These are phyloP conservation scores for Formica aserva DNA, from an alignment of 2,888 invertebrate genomes.

Conservation along the genomic window DNA sequence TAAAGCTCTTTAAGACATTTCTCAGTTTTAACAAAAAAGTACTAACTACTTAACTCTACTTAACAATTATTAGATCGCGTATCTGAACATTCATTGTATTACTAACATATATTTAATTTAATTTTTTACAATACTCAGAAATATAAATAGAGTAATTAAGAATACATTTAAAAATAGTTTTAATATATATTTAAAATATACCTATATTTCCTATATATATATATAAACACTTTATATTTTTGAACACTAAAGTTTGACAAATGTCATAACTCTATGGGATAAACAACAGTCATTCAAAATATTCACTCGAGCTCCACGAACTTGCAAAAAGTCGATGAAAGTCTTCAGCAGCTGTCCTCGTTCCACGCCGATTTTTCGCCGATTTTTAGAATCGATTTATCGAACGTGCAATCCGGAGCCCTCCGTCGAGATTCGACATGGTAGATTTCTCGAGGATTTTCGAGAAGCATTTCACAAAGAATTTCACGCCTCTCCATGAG, in stretches of 20 bases:
- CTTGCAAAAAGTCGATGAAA: conserved; percentile 21
- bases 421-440: conserved; percentile 67
- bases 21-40: neutral
- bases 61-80: neutral
- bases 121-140: neutral
- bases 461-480: conserved; percentile 36
- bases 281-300: conserved; percentile 55
- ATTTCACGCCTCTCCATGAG: conserved; percentile 73
- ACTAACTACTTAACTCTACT: neutral
- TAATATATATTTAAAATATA: neutral
- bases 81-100: neutral
- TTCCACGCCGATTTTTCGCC: conserved; percentile 67
- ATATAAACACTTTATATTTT: neutral
- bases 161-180: neutral
- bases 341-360: conserved; percentile 68
- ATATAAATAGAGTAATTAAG: neutral
- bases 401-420: conserved; percentile 47
- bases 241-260: neutral
- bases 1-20: neutral
- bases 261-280: neutral
- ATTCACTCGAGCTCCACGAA: conserved; percentile 19
- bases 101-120: neutral
- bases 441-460: conserved; percentile 59
- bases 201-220: neutral
- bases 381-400: conserved; percentile 65